Evolutionary conservation across 2,888 invertebrate species (phyloP), one percentile per base, ranked within the genome.

Genomic region (Carcina quercana): DNA sequence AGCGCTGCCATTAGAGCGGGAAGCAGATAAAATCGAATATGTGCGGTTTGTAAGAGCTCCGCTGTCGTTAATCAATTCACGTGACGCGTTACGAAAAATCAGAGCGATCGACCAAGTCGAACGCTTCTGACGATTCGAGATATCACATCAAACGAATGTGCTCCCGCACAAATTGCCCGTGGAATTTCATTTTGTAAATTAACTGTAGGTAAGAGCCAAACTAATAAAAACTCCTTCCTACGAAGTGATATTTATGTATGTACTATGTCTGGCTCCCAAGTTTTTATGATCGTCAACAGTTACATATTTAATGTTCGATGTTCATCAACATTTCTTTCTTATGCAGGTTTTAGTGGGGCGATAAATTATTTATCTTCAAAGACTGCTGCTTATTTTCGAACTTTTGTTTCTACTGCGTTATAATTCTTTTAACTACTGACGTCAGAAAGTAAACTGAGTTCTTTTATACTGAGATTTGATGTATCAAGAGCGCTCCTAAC

Each of bases 281-380:
- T 60, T 70, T 68, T 83, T 80, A 83, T 58, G 79, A 80, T 79
- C 71, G 67, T 73, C 79, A 78, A 79, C 80, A 79, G 83, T 83
- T 82, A 80, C 79, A 82, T 82, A 80, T 80, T 80, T 79, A 78
- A 80, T 80, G 76, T 75, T 74, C 78, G 73, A 78, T 82, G 83
- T 83, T 82, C 83, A 83, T 83, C 80, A 83, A 82, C 82, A 83
- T 72, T 80, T 82, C 75, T 82, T 83, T 82, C 80, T 82, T 78
- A 78, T 79, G 69, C 76, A 76, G 73, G 73, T 78, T 82, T 80
- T 82, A 83, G 72, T 79, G 76, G 54, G 34, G 73, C 71, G 53
- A 67, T 83, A 82, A 83, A 82, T 82, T 79, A 82, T 76, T 72
- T 76, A 73, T 79, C 82, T 74, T 83, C 82, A 83, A 83, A 83